Base-by-base conservation (phyloP, 2,888 invertebrate species). In the Elysia crispata region DNA sequence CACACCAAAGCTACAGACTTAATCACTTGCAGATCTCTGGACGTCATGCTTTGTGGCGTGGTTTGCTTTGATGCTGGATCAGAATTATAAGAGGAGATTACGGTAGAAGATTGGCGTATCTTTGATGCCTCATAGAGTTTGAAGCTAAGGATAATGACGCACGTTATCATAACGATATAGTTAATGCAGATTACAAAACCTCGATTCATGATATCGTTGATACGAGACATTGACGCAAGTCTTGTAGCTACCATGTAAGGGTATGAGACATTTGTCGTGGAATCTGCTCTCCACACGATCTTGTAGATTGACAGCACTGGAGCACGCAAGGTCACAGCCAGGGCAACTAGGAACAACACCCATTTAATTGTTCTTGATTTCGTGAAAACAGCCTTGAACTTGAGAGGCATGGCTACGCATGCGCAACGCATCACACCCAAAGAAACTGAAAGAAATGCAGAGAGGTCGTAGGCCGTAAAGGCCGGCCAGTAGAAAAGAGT, bases 381-480 rank as follows among this genome's bases (percentile, higher is more conserved):
- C 23, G 33, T 70, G 28, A 77, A 57, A 13, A 25, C 25, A 15
- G 54, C 57, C 30, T 69, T 77, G 33, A 77, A 77, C 0, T 60
- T 54, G 15, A 77, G 28, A 57, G 77, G 77, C 57, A 25, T 77
- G 18, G 49, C 70, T 1, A 77, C 77, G 25, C 77, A 77, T 57
- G 69, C 33, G 33, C 77, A 77, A 1, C 70, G 54, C 33, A 50
- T 69, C 28, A 77, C 69, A 23, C 69, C 69, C 33, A 77, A 23
- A 70, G 69, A 77, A 1, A 69, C 69, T 30, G 77, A 69, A 11
- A 60, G 54, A n/a, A 77, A 25, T 0, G 28, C 23, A 28, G 69
- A 50, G 6, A 54, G 25, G 25, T 57, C 57, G 13, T n/a, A 23
- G n/a, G 41, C 18, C 18, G 69, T 23, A 0, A 57, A 41, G 11